Base-by-base conservation (phyloP, 2,113 vertebrate species). In the Etheostoma spectabile region DNA sequence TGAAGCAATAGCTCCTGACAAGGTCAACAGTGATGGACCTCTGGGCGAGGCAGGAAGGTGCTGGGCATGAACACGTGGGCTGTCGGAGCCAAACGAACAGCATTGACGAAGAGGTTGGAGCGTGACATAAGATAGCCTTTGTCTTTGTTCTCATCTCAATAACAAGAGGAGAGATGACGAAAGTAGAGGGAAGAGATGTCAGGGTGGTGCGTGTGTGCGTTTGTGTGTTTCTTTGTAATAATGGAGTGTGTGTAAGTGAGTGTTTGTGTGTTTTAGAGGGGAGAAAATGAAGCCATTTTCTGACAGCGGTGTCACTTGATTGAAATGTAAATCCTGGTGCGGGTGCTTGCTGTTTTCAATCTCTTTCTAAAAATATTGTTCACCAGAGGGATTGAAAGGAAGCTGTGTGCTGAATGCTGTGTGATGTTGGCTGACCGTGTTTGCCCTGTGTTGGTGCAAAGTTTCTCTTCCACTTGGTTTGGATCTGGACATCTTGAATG, bases 311-410 rank as follows among this genome's bases (percentile, higher is more conserved):
- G 79, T 91, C 77, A 83, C 77, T 77, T 83, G 88, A 92, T 86
- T 93, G 77, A 83, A 93, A 93, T 91, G 88, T 85, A 90, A 87
- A 91, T 89, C 83, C 15, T 21, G 60, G 48, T 71, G 64, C 10
- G 35, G 74, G 74, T 78, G 51, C 67, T 74, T 35, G 75, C 77
- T 85, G 86, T 82, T 91, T 90, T 86, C 86, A 80, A 85, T 89
- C 82, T 78, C n/a, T 35, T 57, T 33, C 57, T 21, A 45, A 72
- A 61, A 30, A 15, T 59, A 82, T 85, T 84, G 89, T 92, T 92
- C 92, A 82, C 84, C 74, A 77, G 57, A 82, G 67, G 75, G 77
- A 93, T 85, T 83, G 82, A 78, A 81, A 78, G 72, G 69, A 75
- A 69, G 69, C 70, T 72, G 68, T 86, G 85, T 61, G 49, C 42